These are phyloP conservation scores for Bombus fervidus DNA, from an alignment of 1,140 invertebrate genomes.

Conservation along the genomic window DNA sequence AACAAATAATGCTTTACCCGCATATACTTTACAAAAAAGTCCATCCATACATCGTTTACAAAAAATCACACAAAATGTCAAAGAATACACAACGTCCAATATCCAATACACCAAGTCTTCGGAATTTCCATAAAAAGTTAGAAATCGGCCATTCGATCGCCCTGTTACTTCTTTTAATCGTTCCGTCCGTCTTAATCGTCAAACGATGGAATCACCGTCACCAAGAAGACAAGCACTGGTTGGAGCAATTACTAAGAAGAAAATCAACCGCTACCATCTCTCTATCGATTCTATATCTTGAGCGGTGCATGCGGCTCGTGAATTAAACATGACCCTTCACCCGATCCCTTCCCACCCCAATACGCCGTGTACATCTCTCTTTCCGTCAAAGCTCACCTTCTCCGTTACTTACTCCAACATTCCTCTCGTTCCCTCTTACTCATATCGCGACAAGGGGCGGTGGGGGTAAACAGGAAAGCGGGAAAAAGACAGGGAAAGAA, in stretches of 20 bases:
- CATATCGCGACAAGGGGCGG: not conserved
- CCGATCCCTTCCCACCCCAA: constrained; percentile 31
- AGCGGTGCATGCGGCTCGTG: constrained; percentile 16
- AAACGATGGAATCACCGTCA: not conserved
- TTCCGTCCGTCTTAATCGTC: not conserved
- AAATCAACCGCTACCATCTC: constrained; percentile 2
- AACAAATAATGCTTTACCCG: too few relatives aligned
- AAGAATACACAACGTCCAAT: too few relatives aligned
- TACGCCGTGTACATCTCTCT: constrained; percentile 4
- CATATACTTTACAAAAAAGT: too few relatives aligned
- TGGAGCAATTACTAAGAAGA: not conserved
- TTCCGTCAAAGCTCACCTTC: constrained; percentile 13
- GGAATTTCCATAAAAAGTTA: not conserved
- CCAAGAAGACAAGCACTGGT: not conserved
- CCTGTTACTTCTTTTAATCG: too few relatives aligned
- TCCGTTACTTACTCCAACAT: not conserved
- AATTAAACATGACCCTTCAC: constrained; percentile 48
- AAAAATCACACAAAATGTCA: too few relatives aligned
- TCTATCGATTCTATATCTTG: constrained; percentile 21
- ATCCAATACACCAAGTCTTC: too few relatives aligned
- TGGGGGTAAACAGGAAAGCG: constrained; percentile 12
- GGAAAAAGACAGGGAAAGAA: constrained; percentile 26
- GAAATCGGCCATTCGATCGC: too few relatives aligned
- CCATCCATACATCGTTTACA: too few relatives aligned
- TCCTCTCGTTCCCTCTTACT: not conserved